phyloP scores from a whole-genome alignment of 1,140 invertebrate genomes.

The Micrasema minimum region DNA sequence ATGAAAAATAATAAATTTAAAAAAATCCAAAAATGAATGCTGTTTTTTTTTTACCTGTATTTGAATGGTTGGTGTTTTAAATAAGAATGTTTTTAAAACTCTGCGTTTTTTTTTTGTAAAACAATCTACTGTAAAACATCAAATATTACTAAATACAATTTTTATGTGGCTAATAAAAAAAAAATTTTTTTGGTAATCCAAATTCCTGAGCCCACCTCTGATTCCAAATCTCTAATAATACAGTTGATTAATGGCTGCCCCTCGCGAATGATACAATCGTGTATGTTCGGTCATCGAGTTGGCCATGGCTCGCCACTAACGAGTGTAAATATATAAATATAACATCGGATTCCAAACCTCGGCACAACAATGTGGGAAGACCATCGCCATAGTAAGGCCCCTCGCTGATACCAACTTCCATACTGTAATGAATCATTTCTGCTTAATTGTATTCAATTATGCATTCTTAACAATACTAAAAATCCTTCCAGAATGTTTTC shows the following conservation, averaged over 20 bases:
- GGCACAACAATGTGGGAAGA: constrained; percentile 28
- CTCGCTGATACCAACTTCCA: not conserved
- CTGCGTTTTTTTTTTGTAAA: too few species aligned
- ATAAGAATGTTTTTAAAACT: too few species aligned
- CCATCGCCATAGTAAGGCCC: constrained; percentile 2
- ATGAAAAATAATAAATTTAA: too few species aligned
- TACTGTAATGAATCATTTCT: constrained; percentile 25
- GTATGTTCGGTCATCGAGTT: constrained; percentile 16
- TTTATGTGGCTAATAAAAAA: too few species aligned
- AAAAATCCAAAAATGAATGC: too few species aligned
- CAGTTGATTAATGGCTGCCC: constrained; percentile 33
- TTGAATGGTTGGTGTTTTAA: too few species aligned
- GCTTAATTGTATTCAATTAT: constrained; percentile 22
- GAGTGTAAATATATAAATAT: constrained; percentile 30
- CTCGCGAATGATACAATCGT: constrained; percentile 39
- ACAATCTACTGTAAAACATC: too few species aligned
- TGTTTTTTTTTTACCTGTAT: too few species aligned
- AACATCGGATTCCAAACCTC: constrained; percentile 33
- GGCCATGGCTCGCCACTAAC: constrained; percentile 24
- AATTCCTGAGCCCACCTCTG: not conserved
- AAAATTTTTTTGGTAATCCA: too few species aligned
- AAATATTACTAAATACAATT: too few species aligned
- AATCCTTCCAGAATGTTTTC: too few species aligned
- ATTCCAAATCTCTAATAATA: constrained; percentile 23
- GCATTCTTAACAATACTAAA: too few species aligned